These are phyloP conservation scores for Eunapius fragilis DNA, from an alignment of 37 sponge, comb jelly and placozoan genomes.

Conservation along the genomic window DNA sequence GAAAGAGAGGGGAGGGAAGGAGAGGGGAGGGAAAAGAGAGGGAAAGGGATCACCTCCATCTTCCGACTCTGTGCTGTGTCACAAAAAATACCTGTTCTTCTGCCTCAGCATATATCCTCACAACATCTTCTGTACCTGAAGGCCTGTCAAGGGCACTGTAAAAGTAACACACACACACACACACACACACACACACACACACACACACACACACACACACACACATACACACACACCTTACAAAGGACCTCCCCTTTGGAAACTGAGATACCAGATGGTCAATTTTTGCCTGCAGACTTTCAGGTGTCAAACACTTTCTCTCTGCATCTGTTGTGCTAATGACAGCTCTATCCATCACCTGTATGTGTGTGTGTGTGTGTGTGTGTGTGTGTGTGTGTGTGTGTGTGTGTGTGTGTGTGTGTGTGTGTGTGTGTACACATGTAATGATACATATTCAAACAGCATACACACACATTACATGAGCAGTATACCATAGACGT, in stretches of 20 bases:
- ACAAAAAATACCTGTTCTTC: constrained; percentile 68
- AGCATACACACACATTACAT: too few relatives aligned
- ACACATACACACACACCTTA: constrained; percentile 63
- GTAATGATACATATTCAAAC: too few relatives aligned
- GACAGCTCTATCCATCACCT: constrained; percentile 75
- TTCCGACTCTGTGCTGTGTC: too few relatives aligned
- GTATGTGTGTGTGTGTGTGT: background rate
- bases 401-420: too few relatives aligned
- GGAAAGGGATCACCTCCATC: too few relatives aligned
- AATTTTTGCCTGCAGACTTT: constrained; percentile 79
- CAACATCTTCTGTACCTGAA: constrained; percentile 96
- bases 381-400: background rate
- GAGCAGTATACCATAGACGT: too few relatives aligned
- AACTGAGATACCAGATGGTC: constrained; percentile 55
- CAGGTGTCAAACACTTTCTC: constrained; percentile 63
- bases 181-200: background rate
- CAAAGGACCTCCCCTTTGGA: constrained; percentile 73
- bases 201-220: background rate
- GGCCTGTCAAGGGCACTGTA: constrained; percentile 63
- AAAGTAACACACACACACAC: background rate
- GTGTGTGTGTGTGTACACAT: too few relatives aligned
- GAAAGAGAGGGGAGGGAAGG: background rate
- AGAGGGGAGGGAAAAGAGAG: background rate
- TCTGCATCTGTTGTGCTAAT: constrained; percentile 86
- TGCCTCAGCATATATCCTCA: constrained; percentile 97